Base-by-base conservation (phyloP, 2,113 vertebrate species). In the Elaphurus davidianus region DNA sequence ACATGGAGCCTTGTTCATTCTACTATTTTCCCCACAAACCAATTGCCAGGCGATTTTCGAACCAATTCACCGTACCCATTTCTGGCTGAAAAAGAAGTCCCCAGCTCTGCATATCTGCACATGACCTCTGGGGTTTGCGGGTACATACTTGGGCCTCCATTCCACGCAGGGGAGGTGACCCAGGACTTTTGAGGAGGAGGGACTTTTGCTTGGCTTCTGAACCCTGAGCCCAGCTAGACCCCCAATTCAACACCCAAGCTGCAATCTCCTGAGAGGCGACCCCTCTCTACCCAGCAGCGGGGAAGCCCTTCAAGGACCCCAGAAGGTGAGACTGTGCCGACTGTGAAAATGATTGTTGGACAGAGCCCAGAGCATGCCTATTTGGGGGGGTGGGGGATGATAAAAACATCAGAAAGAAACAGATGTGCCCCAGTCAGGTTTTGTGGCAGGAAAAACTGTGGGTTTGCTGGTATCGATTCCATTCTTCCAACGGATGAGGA, bases 351-450 rank as follows among this genome's bases (percentile, higher is more conserved):
- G 55, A 62, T 27, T 62, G 6, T 13, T 92, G 45, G 84, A 74
- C 7, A 8, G 67, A n/a, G 94, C 87, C 91, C 45, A 79, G 27
- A 43, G 7, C 78, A 25, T 74, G 54, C 84, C n/a, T 83, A 83
- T 89, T 52, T 50, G 17, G 54, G 81, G 87, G 43, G 43, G 81
- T 81, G 90, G 28, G 28, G 82, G 89, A 96, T 74, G 84, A 33
- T 43, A 60, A 92, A 97, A 87, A 84, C 52, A 76, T 92, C 64
- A 67, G 86, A 79, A 94, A 95, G 87, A 57, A 90, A 78, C 82
- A 97, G 47, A 96, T 28, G 36, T 82, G 55, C 64, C 87, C 1
- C 1, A 92, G 28, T 52, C 27, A 76, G 92, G 33, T 81, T 97
- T 93, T 91, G 74, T 62, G 94, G 92, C 87, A 93, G 91, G 74